A percentile compares a stretch with the other conserved stretches of the same genome.
phyloP scores from a whole-genome alignment of 2,888 invertebrate species.

The Rhagophthalmus giganteus region DNA sequence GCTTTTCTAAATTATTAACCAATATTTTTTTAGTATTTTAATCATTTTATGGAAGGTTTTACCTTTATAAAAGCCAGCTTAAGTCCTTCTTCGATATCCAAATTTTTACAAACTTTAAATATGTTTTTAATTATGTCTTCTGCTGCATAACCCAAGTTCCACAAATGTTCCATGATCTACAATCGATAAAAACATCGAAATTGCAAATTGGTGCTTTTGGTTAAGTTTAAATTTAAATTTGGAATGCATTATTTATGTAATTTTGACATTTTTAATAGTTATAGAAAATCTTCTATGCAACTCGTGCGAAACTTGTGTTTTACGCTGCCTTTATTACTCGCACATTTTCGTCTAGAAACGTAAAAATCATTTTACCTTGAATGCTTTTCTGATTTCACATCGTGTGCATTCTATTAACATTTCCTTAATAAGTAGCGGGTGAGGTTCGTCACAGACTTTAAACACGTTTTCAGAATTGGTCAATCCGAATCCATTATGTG shows the following conservation, averaged over 20 bases:
- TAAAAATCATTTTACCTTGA: conserved; percentile 60
- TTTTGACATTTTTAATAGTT: no score
- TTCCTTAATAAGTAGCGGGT: conserved; percentile 87
- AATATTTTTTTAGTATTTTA: no score
- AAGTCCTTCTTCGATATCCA: conserved; percentile 77
- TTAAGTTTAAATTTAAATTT: no score
- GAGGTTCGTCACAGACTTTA: conserved; percentile 99
- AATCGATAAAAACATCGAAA: no score
- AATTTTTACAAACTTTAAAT: conserved; percentile 89
- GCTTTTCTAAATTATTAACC: no score
- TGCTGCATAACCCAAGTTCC: conserved; percentile 92
- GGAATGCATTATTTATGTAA: no score
- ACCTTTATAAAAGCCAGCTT: conserved; percentile 84
- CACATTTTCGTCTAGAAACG: no score
- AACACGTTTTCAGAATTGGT: conserved; percentile 95
- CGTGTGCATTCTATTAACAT: conserved; percentile 85
- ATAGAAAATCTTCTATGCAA: no score
- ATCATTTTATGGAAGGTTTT: no score
- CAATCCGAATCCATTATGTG: conserved; percentile 87
- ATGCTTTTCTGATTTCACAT: conserved; percentile 84
- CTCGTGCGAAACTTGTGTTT: no score
- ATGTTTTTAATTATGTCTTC: conserved; percentile 96
- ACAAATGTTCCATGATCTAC: conserved; percentile 82
- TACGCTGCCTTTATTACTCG: no score
- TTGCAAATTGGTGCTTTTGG: no score